Base-by-base conservation (phyloP, 2,113 vertebrate species). In the Ictidomys tridecemlineatus region DNA sequence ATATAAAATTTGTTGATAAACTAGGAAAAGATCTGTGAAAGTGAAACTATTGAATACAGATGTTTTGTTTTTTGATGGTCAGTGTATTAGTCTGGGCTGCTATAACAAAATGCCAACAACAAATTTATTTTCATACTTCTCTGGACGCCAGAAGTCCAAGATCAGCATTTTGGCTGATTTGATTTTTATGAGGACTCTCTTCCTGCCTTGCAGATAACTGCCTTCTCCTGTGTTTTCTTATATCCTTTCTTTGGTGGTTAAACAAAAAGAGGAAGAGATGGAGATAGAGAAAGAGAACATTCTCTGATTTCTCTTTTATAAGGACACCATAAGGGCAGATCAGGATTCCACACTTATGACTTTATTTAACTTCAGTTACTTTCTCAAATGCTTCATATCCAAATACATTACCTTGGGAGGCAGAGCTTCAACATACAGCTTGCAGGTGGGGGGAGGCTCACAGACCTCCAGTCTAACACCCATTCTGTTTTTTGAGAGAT, bases 1-100 rank as follows among this genome's bases (percentile, higher is more conserved):
- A 72, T 2, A 76, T 74, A 80, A 45, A 45, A 95, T 91, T 13
- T 80, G 5, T 79, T 61, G 51, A 77, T 89, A 93, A 94, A 74
- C 28, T 78, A 18, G n/a, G n/a, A 34, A 91, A 76, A 39, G 22
- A 11, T 63, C 12, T 13, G 6, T 63, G 45, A 22, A 73, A 70
- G 24, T 94, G 32, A 93, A 92, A 80, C 30, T 76, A 37, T 37
- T 95, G 70, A 83, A 74, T 80, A 56, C 13, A 8, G 12, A 32
- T 89, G 4, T 92, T 92, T 94, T 74, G 7, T 26, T 93, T 89
- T 87, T 69, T 58, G 69, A 63, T 82, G 51, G 8, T 16, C 26
- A 17, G 34, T 37, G 20, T 51, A 70, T 45, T 78, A 70, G 12
- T 39, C 9, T 85, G 4, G 8, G 48, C 3, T 70, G 5, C 18